Base-by-base conservation (phyloP, 2,888 invertebrate genomes). In the Drepana falcataria region DNA sequence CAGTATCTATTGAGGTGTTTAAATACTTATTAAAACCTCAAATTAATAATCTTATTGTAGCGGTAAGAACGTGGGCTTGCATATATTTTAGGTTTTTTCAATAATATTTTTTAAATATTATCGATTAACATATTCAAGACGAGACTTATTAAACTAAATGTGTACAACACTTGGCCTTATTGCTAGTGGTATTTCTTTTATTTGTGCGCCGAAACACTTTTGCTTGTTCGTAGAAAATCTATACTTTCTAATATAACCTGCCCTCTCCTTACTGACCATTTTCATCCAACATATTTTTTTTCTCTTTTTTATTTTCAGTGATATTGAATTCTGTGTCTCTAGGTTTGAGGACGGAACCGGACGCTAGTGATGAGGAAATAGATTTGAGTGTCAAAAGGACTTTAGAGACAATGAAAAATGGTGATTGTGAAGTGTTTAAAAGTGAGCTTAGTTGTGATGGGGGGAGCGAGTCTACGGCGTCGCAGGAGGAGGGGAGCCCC, bases 311-410 rank as follows among this genome's bases (percentile, higher is more conserved):
- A 83, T 87, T 89, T 90, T 84, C 87, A 89, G 90, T 90, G 87
- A 89, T 88, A 85, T 89, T 87, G 83, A 90, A 89, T 88, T 90
- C 86, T 89, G 85, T 90, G 85, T 89, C 87, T 73, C 77, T 85
- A 91, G 91, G 91, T 88, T 80, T 91, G 82, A 87, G 91, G 79
- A 88, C 83, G 80, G 91, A 91, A 76, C 86, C 89, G 52, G 91
- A 91, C 59, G 87, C 85, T 67, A 91, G 91, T 83, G 91, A 91
- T 66, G 84, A 89, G 76, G 91, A 91, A 71, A 81, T 91, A 61
- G 91, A 91, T 76, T 77, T 83, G 75, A 89, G 83, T 80, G 87
- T 90, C 65, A 89, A 85, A 68, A 85, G 91, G 77, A 91, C 91
- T 82, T 81, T 91, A 83, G 88, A 90, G 80, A 85, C 82, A 85